Evolutionary conservation across 1,140 invertebrate genomes (phyloP).

Genomic region (Anthonomus grandis): DNA sequence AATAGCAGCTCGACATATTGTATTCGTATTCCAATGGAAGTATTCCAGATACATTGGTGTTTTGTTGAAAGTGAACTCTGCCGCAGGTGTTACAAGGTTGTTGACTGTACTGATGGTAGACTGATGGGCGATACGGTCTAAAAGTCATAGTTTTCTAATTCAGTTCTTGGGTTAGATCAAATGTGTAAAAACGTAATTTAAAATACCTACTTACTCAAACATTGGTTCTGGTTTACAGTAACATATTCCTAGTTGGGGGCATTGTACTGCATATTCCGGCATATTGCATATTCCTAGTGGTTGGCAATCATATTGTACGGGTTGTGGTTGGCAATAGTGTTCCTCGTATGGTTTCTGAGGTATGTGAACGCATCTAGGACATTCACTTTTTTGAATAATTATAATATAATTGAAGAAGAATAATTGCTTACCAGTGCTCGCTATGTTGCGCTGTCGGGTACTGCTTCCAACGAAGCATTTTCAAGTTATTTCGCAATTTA

Average conservation of each 20-base stretch:
- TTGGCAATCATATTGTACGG: too few relatives aligned
- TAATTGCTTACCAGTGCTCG: conserved; percentile 20
- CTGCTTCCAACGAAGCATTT: conserved; percentile 1
- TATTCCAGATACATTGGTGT: conserved; percentile 9
- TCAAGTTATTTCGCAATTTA: too few relatives aligned
- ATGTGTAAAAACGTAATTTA: too few relatives aligned
- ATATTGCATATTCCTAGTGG: too few relatives aligned
- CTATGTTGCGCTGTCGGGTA: conserved; percentile 4
- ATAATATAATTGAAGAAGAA: too few relatives aligned
- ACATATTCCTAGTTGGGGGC: too few relatives aligned
- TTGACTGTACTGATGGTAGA: conserved; percentile 27
- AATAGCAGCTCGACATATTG: conserved; percentile 10
- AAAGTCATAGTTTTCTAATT: too few relatives aligned
- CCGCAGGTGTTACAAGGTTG: conserved; percentile 20
- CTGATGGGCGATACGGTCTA: conserved; percentile 16
- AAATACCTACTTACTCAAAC: too few relatives aligned
- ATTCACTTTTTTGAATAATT: conserved; percentile 24
- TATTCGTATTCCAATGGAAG: conserved; percentile 12
- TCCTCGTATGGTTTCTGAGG: conserved; percentile 23
- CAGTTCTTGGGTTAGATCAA: too few relatives aligned
- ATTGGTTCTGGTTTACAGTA: too few relatives aligned
- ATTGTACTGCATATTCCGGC: too few relatives aligned
- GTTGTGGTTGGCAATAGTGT: too few relatives aligned
- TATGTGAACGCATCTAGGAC: conserved; percentile 20
- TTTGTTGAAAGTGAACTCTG: conserved; percentile 28